Percentiles rank a stretch among this genome's conserved stretches.
Evolutionary conservation across 1,140 invertebrate species (phyloP).

Genomic region (Pogonomyrmex barbatus): DNA sequence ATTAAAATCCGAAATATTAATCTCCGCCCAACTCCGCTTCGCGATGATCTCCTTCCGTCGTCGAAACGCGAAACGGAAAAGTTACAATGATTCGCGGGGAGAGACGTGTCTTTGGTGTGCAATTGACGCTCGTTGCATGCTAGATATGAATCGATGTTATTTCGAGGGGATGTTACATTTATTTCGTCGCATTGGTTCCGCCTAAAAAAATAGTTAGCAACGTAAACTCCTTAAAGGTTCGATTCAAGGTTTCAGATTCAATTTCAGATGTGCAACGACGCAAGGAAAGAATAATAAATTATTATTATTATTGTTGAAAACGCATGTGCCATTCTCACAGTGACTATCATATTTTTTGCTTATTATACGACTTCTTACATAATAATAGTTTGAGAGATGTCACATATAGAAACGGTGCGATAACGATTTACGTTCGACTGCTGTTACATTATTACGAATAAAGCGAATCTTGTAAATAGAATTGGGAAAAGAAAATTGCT

Average conservation of each 20-base stretch:
- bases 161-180: slow-evolving; percentile 29
- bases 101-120: slow-evolving; percentile 1
- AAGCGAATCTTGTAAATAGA: slow-evolving; percentile 31
- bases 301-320: not conserved
- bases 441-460: slow-evolving; percentile 12
- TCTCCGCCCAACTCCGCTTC: slow-evolving; percentile 22
- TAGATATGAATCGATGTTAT: slow-evolving; percentile 48
- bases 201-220: not conserved
- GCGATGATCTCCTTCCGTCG: not conserved
- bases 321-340: not conserved
- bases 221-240: not conserved
- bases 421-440: slow-evolving; percentile 35
- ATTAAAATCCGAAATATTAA: slow-evolving; percentile 1
- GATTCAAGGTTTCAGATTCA: not conserved
- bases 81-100: slow-evolving; percentile 1
- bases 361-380: slow-evolving; percentile 1
- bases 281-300: not conserved
- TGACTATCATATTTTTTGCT: not conserved
- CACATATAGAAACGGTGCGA: slow-evolving; percentile 9
- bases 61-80: not conserved
- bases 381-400: slow-evolving; percentile 10
- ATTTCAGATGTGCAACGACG: slow-evolving; percentile 3
- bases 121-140: slow-evolving; percentile 48
- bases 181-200: slow-evolving; percentile 6
- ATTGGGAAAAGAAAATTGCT: slow-evolving; percentile 9